Evolutionary conservation across 2,888 invertebrate species (phyloP).

Genomic region (Xestobium rufovillosum): DNA sequence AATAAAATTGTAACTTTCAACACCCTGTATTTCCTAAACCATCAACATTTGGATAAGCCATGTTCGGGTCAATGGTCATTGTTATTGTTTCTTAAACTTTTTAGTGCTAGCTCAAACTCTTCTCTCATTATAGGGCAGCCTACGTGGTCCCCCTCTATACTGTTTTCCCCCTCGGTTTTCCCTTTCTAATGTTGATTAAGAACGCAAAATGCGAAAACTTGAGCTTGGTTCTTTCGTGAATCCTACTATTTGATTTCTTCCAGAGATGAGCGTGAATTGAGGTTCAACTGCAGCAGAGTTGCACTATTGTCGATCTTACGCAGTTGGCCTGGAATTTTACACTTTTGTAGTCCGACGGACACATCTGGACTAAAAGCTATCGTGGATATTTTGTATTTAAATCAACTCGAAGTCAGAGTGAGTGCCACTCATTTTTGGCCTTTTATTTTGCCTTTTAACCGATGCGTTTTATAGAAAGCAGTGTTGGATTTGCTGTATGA

Average conservation of each 20-base stretch:
- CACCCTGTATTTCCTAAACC: too few relatives aligned
- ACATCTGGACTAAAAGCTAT: constrained; percentile 70
- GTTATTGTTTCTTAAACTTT: too few relatives aligned
- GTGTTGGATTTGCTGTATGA: constrained; percentile 89
- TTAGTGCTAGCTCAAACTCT: too few relatives aligned
- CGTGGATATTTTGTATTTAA: constrained; percentile 74
- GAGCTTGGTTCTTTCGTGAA: too few relatives aligned
- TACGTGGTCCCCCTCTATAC: too few relatives aligned
- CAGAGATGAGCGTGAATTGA: constrained; percentile 70
- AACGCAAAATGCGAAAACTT: too few relatives aligned
- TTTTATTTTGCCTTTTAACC: constrained; percentile 14
- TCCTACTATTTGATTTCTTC: constrained; percentile 6
- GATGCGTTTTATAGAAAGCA: constrained; percentile 67
- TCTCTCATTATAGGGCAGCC: too few relatives aligned
- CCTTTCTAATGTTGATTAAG: too few relatives aligned
- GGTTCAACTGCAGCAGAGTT: constrained; percentile 77
- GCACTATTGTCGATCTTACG: constrained; percentile 77
- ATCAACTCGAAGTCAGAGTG: constrained; percentile 84
- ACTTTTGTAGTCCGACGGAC: constrained; percentile 75
- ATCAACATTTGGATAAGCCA: too few relatives aligned
- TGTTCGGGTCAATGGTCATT: too few relatives aligned
- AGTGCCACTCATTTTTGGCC: constrained; percentile 37
- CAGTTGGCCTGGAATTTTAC: constrained; percentile 86
- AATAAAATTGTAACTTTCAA: too few relatives aligned
- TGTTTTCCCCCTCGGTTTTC: too few relatives aligned